Percentiles rank a stretch among this genome's conserved stretches.
phyloP scores from a whole-genome alignment of 2,797 vertebrate species.

The Vespertilio murinus region DNA sequence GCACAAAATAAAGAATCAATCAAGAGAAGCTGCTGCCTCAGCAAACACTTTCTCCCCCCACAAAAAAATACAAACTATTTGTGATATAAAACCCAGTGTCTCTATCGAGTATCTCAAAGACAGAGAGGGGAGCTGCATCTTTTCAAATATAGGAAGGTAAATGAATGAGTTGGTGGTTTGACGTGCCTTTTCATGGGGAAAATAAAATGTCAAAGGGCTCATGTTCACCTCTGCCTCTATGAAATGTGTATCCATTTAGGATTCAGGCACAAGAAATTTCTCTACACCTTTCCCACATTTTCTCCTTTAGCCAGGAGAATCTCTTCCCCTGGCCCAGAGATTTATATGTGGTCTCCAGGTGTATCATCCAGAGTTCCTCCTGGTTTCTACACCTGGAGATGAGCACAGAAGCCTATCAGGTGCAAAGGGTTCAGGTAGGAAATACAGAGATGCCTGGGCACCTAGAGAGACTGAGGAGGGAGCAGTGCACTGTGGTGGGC shows the following conservation, averaged over 20 bases:
- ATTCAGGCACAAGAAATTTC: neutral
- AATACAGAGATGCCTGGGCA: neutral
- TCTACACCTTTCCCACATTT: conserved; percentile 9
- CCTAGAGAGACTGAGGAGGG: neutral
- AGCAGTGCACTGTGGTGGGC: neutral
- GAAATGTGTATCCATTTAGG: neutral
- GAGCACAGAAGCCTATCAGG: neutral
- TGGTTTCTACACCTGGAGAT: neutral
- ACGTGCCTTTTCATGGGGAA: neutral
- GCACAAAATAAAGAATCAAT: neutral
- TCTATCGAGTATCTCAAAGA: conserved; percentile 8
- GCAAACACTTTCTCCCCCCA: conserved; percentile 47
- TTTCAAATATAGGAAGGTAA: neutral
- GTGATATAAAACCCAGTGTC: conserved; percentile 31
- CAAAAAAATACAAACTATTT: conserved; percentile 53
- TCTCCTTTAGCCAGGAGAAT: neutral
- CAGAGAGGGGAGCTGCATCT: neutral
- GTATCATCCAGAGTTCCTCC: neutral
- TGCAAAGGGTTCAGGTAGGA: neutral
- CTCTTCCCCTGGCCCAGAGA: neutral
- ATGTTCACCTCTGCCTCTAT: neutral
- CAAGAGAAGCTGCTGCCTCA: conserved; percentile 55
- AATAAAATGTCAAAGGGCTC: conserved; percentile 20
- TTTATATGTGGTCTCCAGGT: neutral
- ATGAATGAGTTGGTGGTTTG: neutral